phyloP scores from a whole-genome alignment of 2,113 vertebrate species.

The cattle (Bos taurus) region ARS-UCD2.0 NC_037331.1:8668001-8668500 shows the following conservation, averaged over 20 bases:
- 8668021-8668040: constrained; percentile 97
- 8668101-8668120: constrained; percentile 68
- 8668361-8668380: not conserved
- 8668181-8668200: constrained; percentile 97
- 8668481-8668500: not conserved
- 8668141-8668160: constrained; percentile 98
- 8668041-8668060: constrained; percentile 97
- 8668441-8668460: not conserved
- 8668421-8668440: not conserved
- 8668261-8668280: constrained; percentile 94
- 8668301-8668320: not conserved
- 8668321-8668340: not conserved
- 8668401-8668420: not conserved
- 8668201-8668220: constrained; percentile 99
- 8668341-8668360: not conserved
- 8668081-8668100: constrained; percentile 92
- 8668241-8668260: constrained; percentile 96
- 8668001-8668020: constrained; percentile 98
- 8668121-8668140: constrained; percentile 86
- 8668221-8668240: constrained; percentile 98
- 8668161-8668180: constrained; percentile 99
- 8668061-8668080: constrained; percentile 92
- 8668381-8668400: not conserved
- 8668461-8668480: not conserved
- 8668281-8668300: constrained; percentile 88